These are phyloP conservation scores for Ophion ellenae DNA, from an alignment of 2,888 invertebrate species.

Conservation along the genomic window DNA sequence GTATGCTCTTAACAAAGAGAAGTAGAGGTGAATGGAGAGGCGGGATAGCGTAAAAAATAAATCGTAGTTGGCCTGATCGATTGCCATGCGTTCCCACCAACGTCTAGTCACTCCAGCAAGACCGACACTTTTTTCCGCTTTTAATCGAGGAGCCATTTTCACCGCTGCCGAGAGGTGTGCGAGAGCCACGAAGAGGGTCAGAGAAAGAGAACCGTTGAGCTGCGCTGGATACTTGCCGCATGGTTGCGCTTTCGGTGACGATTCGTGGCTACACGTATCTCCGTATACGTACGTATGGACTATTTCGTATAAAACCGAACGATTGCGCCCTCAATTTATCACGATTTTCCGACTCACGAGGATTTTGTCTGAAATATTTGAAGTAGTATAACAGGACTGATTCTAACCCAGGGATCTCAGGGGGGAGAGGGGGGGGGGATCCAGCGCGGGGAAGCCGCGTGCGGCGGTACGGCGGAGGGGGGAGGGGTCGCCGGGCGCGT, in stretches of 20 bases:
- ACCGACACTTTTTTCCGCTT: constrained; percentile 58
- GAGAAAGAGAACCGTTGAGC: background rate
- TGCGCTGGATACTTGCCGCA: constrained; percentile 33
- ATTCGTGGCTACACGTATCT: constrained; percentile 14
- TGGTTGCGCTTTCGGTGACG: constrained; percentile 38
- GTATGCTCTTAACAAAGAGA: constrained; percentile 16
- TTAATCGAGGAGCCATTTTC: constrained; percentile 74
- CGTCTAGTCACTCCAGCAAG: constrained; percentile 46
- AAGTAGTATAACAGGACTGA: no score
- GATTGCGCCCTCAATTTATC: no score
- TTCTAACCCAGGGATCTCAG: no score
- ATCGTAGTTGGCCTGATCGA: constrained; percentile 73
- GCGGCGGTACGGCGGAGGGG: no score
- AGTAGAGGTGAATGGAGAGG: background rate
- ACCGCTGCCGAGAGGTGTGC: constrained; percentile 43
- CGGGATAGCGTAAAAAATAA: constrained; percentile 68
- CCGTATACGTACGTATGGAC: background rate
- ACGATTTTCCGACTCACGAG: no score
- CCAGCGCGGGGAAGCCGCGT: no score
- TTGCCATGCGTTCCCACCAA: constrained; percentile 64
- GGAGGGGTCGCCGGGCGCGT: no score
- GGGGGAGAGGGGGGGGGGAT: no score
- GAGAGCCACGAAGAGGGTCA: background rate
- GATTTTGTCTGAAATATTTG: no score
- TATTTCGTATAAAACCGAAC: background rate